These are phyloP conservation scores for Acanthacorydalis orientalis DNA, from an alignment of 2,888 invertebrate genomes.

Conservation along the genomic window DNA sequence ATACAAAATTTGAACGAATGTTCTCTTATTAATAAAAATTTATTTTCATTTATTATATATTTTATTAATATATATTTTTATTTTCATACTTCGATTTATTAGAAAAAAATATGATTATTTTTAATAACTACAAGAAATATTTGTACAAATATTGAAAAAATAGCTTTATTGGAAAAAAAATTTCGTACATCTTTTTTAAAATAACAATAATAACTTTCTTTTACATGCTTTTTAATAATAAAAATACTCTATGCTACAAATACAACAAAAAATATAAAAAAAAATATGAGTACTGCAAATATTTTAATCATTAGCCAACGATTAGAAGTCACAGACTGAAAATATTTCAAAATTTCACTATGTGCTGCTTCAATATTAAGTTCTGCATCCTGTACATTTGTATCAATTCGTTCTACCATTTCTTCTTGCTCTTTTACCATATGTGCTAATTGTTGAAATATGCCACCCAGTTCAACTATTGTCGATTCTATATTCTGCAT, in stretches of 20 bases:
- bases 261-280: conserved; percentile 97
- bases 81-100: too few species aligned
- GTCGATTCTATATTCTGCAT: conserved; percentile 99
- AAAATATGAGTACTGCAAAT: conserved; percentile 94
- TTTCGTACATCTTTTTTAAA: neutral
- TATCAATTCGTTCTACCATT: conserved; percentile 93
- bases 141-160: neutral
- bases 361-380: conserved; percentile 97
- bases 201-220: neutral
- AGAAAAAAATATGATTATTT: too few species aligned
- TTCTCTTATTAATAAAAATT: too few species aligned
- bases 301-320: conserved; percentile 99
- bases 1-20: too few species aligned
- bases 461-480: conserved; percentile 96
- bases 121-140: neutral
- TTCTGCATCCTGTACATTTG: conserved; percentile 89
- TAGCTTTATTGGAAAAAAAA: neutral
- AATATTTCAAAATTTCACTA: conserved; percentile 91
- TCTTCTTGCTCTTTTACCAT: conserved; percentile 99
- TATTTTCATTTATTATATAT: too few species aligned
- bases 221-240: neutral
- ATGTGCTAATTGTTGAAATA: conserved; percentile 87
- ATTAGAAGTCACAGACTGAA: conserved; percentile 91
- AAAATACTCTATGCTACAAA: conserved; percentile 61
- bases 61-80: too few species aligned